Evolutionary conservation across 1,140 invertebrate species (phyloP), one percentile per base, ranked within the genome.

Genomic region (Musca domestica): DNA sequence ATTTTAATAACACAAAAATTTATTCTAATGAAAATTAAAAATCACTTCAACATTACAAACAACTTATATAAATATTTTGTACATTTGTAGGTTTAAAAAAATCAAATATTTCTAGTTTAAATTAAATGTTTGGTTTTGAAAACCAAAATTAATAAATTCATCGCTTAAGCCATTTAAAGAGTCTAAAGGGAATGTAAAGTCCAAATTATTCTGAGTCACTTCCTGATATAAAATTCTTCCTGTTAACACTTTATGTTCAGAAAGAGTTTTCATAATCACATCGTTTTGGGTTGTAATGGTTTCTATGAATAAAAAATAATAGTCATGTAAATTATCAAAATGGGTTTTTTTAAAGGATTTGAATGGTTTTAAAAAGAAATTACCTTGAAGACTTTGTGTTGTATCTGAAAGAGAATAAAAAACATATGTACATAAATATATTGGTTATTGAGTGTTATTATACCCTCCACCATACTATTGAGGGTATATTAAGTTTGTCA

Each of bases 271-370:
- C 52, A 56, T 56, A 5, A 56, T 56, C 0, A 14, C 52, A 12
- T 56, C 52, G 22, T 56, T 56, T 14, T 56, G 52, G 0, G 23
- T 27, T 12, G 25, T 22, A 27, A 56, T 56, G 1, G 14, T 56
- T 56, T 56, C 52, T 56, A 22, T 14, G 25, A 56, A 25, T 25
- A 56, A 12, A 56, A 9, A 56, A 56, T 56, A 25, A 56, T 56
- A 25, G 9, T 30, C 27, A 30, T 25, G 14, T 17, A 27, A 25
- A 30, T 4, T 30, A 30, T 30, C 3, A 30, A 30, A 30, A 30
- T 30, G 27, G 27, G 3, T 30, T 12, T 23, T 5, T 54, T 23
- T 23, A 23, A 51, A 19, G 17, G 49, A 51, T 51, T 51, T 17
- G 1, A 56, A 25, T 56, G 22, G 22, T 10, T 14, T 25, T 14